These are phyloP conservation scores for Pecten maximus DNA, from an alignment of 2,888 invertebrate species.

Conservation along the genomic window DNA sequence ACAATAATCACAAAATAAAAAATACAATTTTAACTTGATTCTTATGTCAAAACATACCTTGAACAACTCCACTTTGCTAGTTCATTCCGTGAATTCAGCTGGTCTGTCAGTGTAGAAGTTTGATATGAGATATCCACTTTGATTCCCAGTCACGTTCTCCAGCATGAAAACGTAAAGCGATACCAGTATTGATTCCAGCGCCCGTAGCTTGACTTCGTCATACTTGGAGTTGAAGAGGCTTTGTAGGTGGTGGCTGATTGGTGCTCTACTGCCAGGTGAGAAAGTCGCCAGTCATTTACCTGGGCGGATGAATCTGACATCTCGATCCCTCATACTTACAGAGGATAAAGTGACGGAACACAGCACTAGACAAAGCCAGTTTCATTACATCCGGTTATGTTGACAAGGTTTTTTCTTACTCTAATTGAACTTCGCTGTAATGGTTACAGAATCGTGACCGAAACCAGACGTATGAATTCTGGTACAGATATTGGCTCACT, in stretches of 20 bases:
- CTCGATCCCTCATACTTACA: slow-evolving; percentile 2
- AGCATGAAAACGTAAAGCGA: neutral
- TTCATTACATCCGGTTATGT: neutral
- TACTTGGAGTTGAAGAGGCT: neutral
- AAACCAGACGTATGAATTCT: neutral
- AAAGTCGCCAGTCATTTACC: neutral
- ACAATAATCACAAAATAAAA: too few species aligned
- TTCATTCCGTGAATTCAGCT: neutral
- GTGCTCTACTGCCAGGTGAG: neutral
- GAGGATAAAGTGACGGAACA: neutral
- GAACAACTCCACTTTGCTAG: neutral
- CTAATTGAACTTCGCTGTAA: neutral
- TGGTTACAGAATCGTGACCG: neutral
- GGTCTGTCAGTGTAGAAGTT: neutral
- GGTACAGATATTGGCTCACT: too few species aligned
- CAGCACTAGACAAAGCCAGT: neutral
- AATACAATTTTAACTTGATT: too few species aligned
- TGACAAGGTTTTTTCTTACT: neutral
- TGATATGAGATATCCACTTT: neutral
- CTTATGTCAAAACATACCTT: neutral
- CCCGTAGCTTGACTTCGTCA: neutral
- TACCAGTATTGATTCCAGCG: neutral
- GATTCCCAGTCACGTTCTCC: neutral
- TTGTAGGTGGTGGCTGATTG: neutral
- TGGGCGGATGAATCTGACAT: neutral